Conservation (phyloP, 2,113 vertebrate genomes). For the Peucedramus taeniatus region DNA sequence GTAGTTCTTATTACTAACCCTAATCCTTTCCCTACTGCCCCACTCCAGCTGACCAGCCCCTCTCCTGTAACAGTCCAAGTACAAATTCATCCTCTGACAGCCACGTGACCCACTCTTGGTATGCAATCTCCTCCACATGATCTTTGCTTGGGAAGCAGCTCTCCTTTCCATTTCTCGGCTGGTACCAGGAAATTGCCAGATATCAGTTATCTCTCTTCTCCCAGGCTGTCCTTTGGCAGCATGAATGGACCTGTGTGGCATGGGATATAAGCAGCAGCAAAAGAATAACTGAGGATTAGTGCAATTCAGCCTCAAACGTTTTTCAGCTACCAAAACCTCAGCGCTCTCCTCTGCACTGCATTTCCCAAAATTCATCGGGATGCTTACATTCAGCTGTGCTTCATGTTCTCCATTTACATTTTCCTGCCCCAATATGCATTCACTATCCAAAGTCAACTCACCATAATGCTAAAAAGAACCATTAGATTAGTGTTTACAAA, state of each 20-base stretch:
- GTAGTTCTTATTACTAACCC: not conserved
- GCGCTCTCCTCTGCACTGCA: accelerated
- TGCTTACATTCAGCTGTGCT: not conserved
- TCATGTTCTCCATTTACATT: not conserved
- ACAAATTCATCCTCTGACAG: not conserved
- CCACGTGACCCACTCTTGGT: not conserved
- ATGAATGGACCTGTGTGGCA: not conserved
- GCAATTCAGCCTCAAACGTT: not conserved
- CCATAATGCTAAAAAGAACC: not conserved
- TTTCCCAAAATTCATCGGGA: not conserved
- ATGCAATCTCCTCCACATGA: not conserved
- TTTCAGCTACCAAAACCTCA: not conserved
- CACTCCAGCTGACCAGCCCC: not conserved
- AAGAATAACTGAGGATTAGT: not conserved
- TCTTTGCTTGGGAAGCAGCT: not conserved
- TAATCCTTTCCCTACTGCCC: not conserved
- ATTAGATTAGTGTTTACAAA: not conserved
- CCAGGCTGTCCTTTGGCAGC: not conserved
- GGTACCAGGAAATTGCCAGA: not conserved
- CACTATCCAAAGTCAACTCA: not conserved
- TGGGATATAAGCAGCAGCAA: not conserved
- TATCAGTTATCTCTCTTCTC: not conserved
- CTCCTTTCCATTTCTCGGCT: not conserved
- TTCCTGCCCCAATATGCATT: not conserved
- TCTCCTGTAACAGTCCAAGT: not conserved